Percentiles rank a stretch among this genome's conserved stretches.
Evolutionary conservation across 2,888 invertebrate species (phyloP).

Genomic region (Drosophila affinis): DNA sequence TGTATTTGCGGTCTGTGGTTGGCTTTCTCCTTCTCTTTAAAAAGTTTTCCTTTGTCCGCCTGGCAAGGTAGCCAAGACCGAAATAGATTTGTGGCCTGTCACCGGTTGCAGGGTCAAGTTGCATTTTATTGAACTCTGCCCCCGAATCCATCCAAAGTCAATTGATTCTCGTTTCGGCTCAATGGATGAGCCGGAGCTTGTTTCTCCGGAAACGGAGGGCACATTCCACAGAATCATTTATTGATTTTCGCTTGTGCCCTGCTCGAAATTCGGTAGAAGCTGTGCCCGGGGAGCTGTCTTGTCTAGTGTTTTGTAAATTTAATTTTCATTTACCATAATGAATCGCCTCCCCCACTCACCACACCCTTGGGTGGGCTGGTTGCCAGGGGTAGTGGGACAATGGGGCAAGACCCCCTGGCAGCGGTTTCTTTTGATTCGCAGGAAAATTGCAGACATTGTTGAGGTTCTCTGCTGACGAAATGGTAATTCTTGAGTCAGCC

Average conservation of each 20-base stretch:
- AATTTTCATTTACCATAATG: conserved; percentile 23
- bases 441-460: conserved; percentile 16
- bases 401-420: conserved; percentile 1
- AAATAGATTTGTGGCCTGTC: not conserved
- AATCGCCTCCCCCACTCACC: not conserved
- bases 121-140: not conserved
- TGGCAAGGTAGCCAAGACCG: not conserved
- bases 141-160: not conserved
- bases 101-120: not conserved
- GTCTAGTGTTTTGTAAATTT: conserved; percentile 29
- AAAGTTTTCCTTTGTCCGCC: not conserved
- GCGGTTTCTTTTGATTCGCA: conserved; percentile 17
- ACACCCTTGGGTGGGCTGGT: not conserved
- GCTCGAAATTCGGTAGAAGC: not conserved
- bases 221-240: conserved; percentile 38
- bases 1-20: not conserved
- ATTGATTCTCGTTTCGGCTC: not conserved
- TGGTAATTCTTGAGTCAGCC: conserved; percentile 49
- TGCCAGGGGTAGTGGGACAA: not conserved
- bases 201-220: not conserved
- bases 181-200: not conserved
- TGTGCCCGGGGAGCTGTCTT: conserved; percentile 9
- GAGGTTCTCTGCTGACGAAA: conserved; percentile 39
- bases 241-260: conserved; percentile 44
- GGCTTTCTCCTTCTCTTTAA: not conserved